These are phyloP conservation scores for Paratilapia polleni DNA, from an alignment of 2,113 vertebrate species.

Conservation along the genomic window DNA sequence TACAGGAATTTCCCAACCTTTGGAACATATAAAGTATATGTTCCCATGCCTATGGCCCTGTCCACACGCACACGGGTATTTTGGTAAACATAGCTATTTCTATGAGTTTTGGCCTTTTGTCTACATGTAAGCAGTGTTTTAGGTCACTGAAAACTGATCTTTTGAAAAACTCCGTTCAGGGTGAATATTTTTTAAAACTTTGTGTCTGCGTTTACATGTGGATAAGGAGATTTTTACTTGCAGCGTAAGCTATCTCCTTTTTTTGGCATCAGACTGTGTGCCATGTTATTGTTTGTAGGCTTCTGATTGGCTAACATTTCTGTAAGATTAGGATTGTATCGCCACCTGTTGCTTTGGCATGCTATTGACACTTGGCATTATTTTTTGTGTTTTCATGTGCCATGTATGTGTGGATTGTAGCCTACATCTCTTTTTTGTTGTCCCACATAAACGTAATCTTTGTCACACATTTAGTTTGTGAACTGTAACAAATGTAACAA, in stretches of 20 bases:
- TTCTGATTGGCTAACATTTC: not conserved
- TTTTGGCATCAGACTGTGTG: not conserved
- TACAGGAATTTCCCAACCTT: too few relatives aligned
- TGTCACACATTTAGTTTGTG: not conserved
- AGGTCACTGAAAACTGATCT: not conserved
- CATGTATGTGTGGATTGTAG: not conserved
- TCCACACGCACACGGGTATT: too few relatives aligned
- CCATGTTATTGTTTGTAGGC: not conserved
- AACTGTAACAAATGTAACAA: too few relatives aligned
- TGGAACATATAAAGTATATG: too few relatives aligned
- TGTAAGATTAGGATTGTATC: too few relatives aligned
- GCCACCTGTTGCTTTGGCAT: not conserved
- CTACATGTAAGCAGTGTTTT: not conserved
- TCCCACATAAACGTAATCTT: not conserved
- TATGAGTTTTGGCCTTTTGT: not conserved
- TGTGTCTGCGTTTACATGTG: not conserved
- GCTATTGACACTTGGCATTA: not conserved
- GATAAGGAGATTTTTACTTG: not conserved
- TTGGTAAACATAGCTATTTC: too few relatives aligned
- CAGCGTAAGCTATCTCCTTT: not conserved
- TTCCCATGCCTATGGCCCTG: too few relatives aligned
- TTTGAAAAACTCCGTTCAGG: not conserved
- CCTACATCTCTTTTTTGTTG: not conserved
- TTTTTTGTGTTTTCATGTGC: not conserved
- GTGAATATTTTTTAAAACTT: accelerated